Evolutionary conservation across 1,140 invertebrate species (phyloP).

Genomic region (Drosophila miranda): DNA sequence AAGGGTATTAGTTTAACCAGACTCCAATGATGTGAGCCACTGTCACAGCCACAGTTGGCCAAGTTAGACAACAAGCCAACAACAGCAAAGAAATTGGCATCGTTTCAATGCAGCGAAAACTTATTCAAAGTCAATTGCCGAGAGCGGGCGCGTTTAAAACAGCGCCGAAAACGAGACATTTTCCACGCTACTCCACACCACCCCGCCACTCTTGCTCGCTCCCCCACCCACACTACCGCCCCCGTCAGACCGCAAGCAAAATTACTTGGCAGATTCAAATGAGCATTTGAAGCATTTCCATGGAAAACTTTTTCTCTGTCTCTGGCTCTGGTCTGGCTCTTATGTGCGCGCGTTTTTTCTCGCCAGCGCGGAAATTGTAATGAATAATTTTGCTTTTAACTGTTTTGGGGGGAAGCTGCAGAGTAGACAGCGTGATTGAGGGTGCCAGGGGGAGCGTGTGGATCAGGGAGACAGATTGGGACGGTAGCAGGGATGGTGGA

Average conservation of each 20-base stretch:
- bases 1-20: neutral
- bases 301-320: conserved; percentile 60
- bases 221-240: neutral
- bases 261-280: conserved; percentile 64
- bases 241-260: conserved; percentile 44
- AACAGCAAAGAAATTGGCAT: conserved; percentile 59
- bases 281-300: conserved; percentile 78
- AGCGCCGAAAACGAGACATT: conserved; percentile 44
- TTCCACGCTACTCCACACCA: conserved; percentile 3
- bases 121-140: conserved; percentile 76
- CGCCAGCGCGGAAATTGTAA: conserved; percentile 73
- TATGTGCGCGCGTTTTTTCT: conserved; percentile 40
- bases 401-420: conserved; percentile 26
- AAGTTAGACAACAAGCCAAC: conserved; percentile 20
- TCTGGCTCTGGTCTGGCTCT: conserved; percentile 14
- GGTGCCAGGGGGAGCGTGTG: neutral
- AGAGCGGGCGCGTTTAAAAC: conserved; percentile 45
- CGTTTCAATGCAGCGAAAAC: conserved; percentile 68
- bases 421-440: neutral
- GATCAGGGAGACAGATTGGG: neutral
- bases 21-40: conserved; percentile 42
- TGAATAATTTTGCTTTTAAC: conserved; percentile 79
- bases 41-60: conserved; percentile 61
- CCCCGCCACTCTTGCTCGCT: no score
- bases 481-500: neutral